A percentile compares a stretch with the other conserved stretches of the same genome.
Evolutionary conservation across 2,113 vertebrate species (phyloP).

Genomic region (Anhinga rufa): DNA sequence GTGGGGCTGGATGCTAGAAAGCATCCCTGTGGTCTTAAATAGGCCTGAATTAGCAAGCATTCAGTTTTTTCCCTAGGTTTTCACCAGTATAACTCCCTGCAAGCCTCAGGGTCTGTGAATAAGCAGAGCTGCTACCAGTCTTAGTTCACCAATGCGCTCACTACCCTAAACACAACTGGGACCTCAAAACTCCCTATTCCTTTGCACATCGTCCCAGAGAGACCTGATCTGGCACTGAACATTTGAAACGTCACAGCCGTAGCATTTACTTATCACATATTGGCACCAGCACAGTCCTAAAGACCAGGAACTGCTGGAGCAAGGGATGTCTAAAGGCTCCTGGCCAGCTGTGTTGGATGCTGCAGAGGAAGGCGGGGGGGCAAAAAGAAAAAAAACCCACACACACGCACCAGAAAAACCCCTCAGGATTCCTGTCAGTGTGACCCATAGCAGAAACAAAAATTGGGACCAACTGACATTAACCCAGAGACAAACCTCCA

Average conservation of each 20-base stretch:
- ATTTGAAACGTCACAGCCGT: no score
- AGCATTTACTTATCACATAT: neutral
- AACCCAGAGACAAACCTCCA: neutral
- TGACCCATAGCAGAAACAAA: neutral
- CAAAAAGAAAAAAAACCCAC: neutral
- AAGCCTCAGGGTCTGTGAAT: neutral
- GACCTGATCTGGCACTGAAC: neutral
- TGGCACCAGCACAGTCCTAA: neutral
- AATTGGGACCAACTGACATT: neutral
- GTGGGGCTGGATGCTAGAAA: neutral
- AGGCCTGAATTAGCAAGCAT: neutral
- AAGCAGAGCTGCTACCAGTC: neutral
- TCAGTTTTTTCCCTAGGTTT: neutral
- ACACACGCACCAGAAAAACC: neutral
- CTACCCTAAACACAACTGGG: neutral
- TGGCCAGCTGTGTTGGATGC: neutral
- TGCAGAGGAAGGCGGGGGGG: neutral
- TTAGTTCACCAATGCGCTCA: neutral
- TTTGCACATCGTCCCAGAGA: neutral
- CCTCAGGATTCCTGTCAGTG: neutral
- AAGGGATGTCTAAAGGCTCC: neutral
- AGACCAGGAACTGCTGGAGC: neutral
- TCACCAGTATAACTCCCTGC: neutral
- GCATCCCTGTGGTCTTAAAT: neutral
- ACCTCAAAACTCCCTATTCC: neutral